Conservation (phyloP, 2,888 invertebrate genomes). For the Tinea trinotella region DNA sequence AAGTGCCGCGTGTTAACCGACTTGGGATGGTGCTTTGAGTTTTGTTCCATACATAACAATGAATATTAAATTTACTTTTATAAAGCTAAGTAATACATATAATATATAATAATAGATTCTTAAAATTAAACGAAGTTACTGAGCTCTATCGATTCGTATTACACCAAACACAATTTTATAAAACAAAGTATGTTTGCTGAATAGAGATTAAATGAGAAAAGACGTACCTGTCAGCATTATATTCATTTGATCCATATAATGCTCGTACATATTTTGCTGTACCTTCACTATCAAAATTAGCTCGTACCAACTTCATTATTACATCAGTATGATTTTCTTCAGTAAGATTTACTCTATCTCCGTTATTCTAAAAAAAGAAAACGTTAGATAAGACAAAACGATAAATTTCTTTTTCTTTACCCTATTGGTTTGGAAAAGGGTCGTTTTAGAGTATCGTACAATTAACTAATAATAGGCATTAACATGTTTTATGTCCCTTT, state of each 20-base stretch:
- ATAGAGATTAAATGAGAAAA: not conserved
- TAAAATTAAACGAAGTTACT: no score
- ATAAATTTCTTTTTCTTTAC: not conserved
- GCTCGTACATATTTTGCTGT: constrained; percentile 47
- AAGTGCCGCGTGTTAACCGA: no score
- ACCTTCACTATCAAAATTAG: constrained; percentile 46
- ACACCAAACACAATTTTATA: no score
- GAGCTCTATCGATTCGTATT: no score
- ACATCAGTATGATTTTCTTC: constrained; percentile 49
- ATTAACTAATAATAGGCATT: no score
- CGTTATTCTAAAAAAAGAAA: constrained; percentile 46
- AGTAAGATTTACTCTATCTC: constrained; percentile 40
- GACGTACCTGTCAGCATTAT: constrained; percentile 39
- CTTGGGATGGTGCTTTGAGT: no score
- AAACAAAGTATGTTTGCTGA: not conserved
- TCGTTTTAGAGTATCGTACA: no score
- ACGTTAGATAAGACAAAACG: not conserved
- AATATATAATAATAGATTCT: no score
- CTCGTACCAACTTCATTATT: constrained; percentile 48
- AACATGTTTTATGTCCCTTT: no score
- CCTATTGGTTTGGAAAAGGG: not conserved
- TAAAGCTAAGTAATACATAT: no score
- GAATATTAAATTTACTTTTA: no score
- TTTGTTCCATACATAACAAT: no score
- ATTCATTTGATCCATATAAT: constrained; percentile 47